Base-by-base conservation (phyloP, 2,888 invertebrate species). In the Limenitis arthemis region DNA sequence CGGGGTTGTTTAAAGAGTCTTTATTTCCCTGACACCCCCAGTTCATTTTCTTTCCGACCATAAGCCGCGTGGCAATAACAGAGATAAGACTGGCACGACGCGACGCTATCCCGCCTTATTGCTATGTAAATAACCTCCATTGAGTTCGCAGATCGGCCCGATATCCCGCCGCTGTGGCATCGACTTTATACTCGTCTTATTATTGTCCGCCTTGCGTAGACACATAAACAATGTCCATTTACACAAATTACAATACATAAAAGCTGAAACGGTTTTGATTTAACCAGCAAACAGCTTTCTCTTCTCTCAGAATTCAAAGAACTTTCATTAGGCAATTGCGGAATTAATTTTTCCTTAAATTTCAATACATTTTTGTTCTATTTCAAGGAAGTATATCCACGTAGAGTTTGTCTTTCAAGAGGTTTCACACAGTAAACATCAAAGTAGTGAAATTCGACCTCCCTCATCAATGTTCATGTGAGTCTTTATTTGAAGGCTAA, bases 91-190 rank as follows among this genome's bases (percentile, higher is more conserved):
- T 51, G 64, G 43, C 47, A 47, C 42, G 70, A 66, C 73, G 72
- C 65, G 68, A 72, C 73, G 71, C 75, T 77, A 79, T 81, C 76
- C 66, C 66, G 65, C 67, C 81, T 80, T 83, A 82, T 83, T 83
- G 82, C 78, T 82, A 82, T 81, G 82, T 83, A 83, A 83, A 83
- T 83, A 82, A 78, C 80, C 74, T 79, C 80, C 77, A 77, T 80
- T 79, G 75, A 82, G 74, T 73, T 75, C 67, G 62, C 66, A 71
- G 83, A 82, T 81, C 73, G 74, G 60, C 54, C 64, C 68, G 79
- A 83, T 81, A 78, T 69, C 70, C 71, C 75, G 76, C 76, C 79
- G 71, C 73, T 80, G 79, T 75, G 81, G 81, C 81, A 80, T 74
- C 73, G 75, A 61, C 75, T 82, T 81, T 83, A 83, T 77, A 71